Conservation (phyloP, 2,113 vertebrate species). For the Pachypanchax playfairii region DNA sequence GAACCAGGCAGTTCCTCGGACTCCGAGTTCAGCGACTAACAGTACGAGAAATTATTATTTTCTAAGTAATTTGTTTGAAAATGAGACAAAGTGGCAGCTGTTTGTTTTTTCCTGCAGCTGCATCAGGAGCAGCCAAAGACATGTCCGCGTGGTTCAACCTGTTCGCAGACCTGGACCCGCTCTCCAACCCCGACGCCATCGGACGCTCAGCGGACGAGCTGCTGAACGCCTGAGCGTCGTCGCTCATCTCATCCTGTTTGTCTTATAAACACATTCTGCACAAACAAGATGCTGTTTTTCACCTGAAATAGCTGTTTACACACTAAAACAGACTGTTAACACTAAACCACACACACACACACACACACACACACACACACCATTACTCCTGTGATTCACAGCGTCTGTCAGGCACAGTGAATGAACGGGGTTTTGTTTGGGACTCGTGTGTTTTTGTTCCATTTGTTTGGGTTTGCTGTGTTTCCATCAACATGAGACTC, state of each 20-base stretch:
- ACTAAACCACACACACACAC: too few relatives aligned
- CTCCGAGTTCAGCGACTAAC: conserved; percentile 62
- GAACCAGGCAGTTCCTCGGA: conserved; percentile 65
- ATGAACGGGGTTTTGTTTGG: conserved; percentile 17
- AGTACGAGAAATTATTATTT: too few relatives aligned
- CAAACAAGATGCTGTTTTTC: too few relatives aligned
- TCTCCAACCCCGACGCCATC: conserved; percentile 84
- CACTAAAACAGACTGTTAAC: too few relatives aligned
- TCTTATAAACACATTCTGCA: too few relatives aligned
- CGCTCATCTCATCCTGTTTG: neutral
- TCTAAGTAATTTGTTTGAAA: too few relatives aligned
- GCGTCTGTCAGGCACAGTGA: neutral
- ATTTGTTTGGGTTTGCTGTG: conserved; percentile 39
- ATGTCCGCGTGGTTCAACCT: conserved; percentile 85
- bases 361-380: neutral
- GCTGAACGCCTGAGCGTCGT: conserved; percentile 78
- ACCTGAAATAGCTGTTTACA: too few relatives aligned
- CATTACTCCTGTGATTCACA: too few relatives aligned
- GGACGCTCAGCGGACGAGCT: conserved; percentile 82
- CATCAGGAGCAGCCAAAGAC: conserved; percentile 72
- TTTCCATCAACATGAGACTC: conserved; percentile 13
- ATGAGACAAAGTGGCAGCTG: too few relatives aligned
- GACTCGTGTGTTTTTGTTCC: conserved; percentile 1
- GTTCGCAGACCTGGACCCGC: conserved; percentile 84
- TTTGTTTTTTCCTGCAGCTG: conserved; percentile 41